A percentile compares a stretch with the other conserved stretches of the same genome.
Evolutionary conservation across 2,113 vertebrate genomes (phyloP).

Genomic region (Percopsis transmontana): DNA sequence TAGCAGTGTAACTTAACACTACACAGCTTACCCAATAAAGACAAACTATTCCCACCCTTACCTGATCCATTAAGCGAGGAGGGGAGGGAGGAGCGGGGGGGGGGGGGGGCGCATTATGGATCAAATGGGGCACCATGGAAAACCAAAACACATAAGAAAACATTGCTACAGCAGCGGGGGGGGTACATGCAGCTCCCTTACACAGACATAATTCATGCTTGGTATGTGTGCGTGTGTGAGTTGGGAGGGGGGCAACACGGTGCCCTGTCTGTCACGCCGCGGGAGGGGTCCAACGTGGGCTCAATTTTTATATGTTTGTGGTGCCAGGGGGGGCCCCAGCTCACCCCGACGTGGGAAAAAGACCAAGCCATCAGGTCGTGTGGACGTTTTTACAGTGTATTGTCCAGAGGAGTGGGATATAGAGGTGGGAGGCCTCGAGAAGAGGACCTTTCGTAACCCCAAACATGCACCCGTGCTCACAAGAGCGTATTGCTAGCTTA

Average conservation of each 20-base stretch:
- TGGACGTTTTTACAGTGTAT: conserved; percentile 47
- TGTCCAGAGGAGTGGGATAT: conserved; percentile 42
- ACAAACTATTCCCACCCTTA: conserved; percentile 50
- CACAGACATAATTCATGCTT: conserved; percentile 64
- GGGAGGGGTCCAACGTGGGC: conserved; percentile 51
- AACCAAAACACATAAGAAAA: conserved; percentile 65
- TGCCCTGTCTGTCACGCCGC: conserved; percentile 59
- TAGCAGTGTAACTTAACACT: conserved; percentile 58
- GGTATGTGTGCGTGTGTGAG: not conserved
- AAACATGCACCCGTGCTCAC: not conserved
- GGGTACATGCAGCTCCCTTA: conserved; percentile 47
- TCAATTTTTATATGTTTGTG: conserved; percentile 53
- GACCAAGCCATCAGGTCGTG: conserved; percentile 43
- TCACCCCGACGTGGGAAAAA: conserved; percentile 66
- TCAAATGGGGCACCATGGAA: conserved; percentile 58
- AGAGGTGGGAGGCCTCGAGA: conserved; percentile 17
- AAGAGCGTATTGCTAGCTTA: not conserved
- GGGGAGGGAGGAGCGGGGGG: conserved; percentile 18
- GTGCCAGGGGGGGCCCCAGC: conserved; percentile 52
- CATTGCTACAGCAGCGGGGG: conserved; percentile 50
- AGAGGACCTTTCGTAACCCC: conserved; percentile 31
- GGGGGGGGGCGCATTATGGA: conserved; percentile 61
- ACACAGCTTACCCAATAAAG: conserved; percentile 60
- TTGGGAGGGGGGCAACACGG: conserved; percentile 37
- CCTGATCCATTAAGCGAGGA: conserved; percentile 56